Evolutionary conservation across 1,140 invertebrate genomes (phyloP).

Genomic region (Tribolium madens): DNA sequence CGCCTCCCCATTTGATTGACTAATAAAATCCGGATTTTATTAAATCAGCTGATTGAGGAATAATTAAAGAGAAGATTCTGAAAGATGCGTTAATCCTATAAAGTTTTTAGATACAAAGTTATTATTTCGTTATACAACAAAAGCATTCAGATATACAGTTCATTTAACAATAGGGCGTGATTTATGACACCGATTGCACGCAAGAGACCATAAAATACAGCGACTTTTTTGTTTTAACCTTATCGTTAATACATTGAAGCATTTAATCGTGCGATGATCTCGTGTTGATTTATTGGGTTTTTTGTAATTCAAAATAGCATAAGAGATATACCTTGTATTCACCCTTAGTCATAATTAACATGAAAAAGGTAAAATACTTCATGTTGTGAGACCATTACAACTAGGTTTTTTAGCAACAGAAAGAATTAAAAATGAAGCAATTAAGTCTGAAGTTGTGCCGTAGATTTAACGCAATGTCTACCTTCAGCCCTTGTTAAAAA

Average conservation of each 20-base stretch:
- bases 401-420: background rate
- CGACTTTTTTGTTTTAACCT: constrained; percentile 10
- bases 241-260: constrained; percentile 29
- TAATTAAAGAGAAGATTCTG: background rate
- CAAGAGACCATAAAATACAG: constrained; percentile 20
- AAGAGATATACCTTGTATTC: background rate
- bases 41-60: background rate
- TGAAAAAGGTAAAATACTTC: constrained; percentile 8
- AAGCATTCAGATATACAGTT: constrained; percentile 5
- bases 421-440: background rate
- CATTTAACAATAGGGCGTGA: constrained; percentile 32
- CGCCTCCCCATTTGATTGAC: constrained; percentile 33
- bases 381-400: background rate
- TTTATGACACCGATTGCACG: constrained; percentile 25
- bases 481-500: too few species aligned
- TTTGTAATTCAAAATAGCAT: background rate
- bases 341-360: constrained; percentile 1
- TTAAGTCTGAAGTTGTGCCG: background rate
- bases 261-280: constrained; percentile 18
- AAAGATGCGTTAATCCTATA: constrained; percentile 18
- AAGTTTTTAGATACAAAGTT: constrained; percentile 3
- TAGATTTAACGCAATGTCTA: background rate
- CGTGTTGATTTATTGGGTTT: constrained; percentile 1
- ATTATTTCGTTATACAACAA: constrained; percentile 15
- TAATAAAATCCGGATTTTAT: constrained; percentile 35